A percentile compares a stretch with the other conserved stretches of the same genome.
These are phyloP conservation scores for Dicranocentrus wangi DNA, from an alignment of 2,888 invertebrate species.

Conservation along the genomic window DNA sequence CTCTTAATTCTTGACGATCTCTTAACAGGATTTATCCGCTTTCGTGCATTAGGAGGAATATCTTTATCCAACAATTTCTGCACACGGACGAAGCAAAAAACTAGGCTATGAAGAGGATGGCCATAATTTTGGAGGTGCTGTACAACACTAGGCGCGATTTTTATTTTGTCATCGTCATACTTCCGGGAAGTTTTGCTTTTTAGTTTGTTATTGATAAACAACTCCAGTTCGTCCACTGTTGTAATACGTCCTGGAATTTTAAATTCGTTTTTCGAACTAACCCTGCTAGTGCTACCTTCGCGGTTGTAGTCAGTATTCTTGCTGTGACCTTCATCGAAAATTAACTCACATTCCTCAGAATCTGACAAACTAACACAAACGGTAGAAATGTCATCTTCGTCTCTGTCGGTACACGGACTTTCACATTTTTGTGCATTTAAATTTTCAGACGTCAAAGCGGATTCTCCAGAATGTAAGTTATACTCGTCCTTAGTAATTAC, in stretches of 20 bases:
- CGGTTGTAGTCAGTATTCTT: too few species aligned
- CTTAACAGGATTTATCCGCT: conserved; percentile 15
- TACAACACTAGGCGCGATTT: conserved; percentile 30
- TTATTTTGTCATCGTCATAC: conserved; percentile 31
- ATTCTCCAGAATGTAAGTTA: too few species aligned
- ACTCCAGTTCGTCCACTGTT: conserved; percentile 25
- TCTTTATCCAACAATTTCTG: background rate
- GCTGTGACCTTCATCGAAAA: too few species aligned
- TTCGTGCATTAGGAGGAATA: conserved; percentile 7
- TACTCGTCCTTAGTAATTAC: too few species aligned
- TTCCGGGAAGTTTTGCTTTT: conserved; percentile 19
- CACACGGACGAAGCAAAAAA: background rate
- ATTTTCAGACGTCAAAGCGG: too few species aligned
- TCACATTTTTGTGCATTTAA: too few species aligned
- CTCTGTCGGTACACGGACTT: too few species aligned
- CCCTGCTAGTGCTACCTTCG: too few species aligned
- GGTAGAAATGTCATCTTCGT: too few species aligned
- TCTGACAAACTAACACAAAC: too few species aligned
- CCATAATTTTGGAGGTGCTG: conserved; percentile 1
- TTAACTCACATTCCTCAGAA: too few species aligned
- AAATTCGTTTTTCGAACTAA: background rate
- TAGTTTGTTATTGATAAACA: conserved; percentile 16
- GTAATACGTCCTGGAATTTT: conserved; percentile 22
- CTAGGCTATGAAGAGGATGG: background rate
- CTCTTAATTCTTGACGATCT: conserved; percentile 31